Evolutionary conservation across 2,113 vertebrate genomes (phyloP).

Genomic region (Tychaedon coryphoeus): DNA sequence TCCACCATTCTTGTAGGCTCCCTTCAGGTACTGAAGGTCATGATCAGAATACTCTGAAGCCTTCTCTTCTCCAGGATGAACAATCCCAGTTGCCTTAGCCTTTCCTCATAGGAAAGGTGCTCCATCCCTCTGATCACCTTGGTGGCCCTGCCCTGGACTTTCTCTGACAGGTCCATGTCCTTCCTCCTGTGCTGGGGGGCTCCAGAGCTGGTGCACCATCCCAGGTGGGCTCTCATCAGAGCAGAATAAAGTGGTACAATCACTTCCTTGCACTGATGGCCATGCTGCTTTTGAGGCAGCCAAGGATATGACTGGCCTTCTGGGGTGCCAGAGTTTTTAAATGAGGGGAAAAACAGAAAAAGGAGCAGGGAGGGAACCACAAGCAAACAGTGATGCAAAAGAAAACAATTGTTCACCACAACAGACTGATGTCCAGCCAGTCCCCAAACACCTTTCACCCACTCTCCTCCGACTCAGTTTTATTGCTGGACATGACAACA

Average conservation of each 20-base stretch:
- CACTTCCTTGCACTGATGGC: not conserved
- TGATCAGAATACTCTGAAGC: not conserved
- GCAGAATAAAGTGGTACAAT: not conserved
- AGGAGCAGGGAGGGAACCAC: not conserved
- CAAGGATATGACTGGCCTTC: not conserved
- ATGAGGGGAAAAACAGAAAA: not conserved
- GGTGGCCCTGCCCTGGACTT: not conserved
- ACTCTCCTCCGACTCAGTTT: not conserved
- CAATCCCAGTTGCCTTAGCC: not conserved
- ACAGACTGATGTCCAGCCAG: fast-evolving
- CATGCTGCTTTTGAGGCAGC: not conserved
- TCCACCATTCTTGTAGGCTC: not conserved
- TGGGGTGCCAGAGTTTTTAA: not conserved
- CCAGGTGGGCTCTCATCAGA: not conserved
- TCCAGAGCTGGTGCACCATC: not conserved
- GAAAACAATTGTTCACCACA: not conserved
- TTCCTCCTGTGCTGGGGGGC: not conserved
- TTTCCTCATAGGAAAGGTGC: not conserved
- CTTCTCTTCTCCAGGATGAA: not conserved
- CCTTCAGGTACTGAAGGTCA: not conserved
- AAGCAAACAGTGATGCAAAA: not conserved
- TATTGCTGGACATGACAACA: not conserved
- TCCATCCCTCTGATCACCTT: not conserved
- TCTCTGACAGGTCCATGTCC: too few relatives aligned
- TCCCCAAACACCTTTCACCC: not conserved